Evolutionary conservation across 2,888 invertebrate genomes (phyloP), one percentile per base, ranked within the genome.

Genomic region (Phyto melanocephala): DNA sequence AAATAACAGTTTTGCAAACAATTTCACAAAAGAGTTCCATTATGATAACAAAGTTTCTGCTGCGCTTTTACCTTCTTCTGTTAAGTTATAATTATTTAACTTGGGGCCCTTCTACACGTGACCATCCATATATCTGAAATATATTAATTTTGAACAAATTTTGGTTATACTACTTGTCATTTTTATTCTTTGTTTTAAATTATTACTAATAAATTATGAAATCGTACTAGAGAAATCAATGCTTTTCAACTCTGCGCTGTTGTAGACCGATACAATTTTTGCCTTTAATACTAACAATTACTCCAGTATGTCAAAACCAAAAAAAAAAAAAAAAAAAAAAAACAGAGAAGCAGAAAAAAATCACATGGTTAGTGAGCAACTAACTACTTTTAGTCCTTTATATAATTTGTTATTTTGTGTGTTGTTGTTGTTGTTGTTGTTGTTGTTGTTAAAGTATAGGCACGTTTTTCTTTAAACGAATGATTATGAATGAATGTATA

Each of bases 381-480:
- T 47, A 67, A 60, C 37, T 60, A 35, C n/a, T 52, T 45, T 35
- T 47, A 3, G 15, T 20, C 45, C 22, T 45, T 22, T 75, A 33
- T 56, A 8, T 10, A 52, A 60, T 37, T n/a, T n/a, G n/a, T n/a
- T n/a, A n/a, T 65, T 74, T 2, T 17, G 2, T 10, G 0, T 37
- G 4, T 40, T 62, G n/a, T 37, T 50, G 6, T 42, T 28, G 28
- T 8, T 13, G 0, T 20, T 6, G 13, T 3, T n/a, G 11, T 63
- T 22, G n/a, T 28, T 3, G 3, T 3, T 28, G 6, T 28, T 28
- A 28, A n/a, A n/a, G n/a, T 42, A 24, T 58, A 67, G 72, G 67
- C 72, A 80, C 72, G 72, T 67, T 80, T 67, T 74, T 74, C 52
- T 67, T 58, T 58, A 72, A 65, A 65, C 50, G 65, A 63, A 42